These are phyloP conservation scores for Haemorhous mexicanus DNA, from an alignment of 2,113 vertebrate genomes.

Conservation along the genomic window DNA sequence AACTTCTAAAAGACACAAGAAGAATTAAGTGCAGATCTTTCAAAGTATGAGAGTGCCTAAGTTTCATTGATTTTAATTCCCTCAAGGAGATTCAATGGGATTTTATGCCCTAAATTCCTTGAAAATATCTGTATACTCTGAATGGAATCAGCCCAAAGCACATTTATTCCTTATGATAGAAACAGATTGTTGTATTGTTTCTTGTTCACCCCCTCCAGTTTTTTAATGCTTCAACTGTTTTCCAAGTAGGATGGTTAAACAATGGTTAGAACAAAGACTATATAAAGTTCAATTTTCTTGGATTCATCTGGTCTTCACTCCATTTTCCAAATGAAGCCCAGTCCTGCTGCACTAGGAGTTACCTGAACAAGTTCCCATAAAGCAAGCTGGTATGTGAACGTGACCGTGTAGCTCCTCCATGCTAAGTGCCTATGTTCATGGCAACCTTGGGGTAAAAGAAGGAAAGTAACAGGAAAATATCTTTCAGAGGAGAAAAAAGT, in stretches of 20 bases:
- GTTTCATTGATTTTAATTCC: slow-evolving; percentile 41
- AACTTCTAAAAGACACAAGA: neutral
- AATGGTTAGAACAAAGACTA: slow-evolving; percentile 42
- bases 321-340: neutral
- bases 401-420: neutral
- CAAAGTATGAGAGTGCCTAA: neutral
- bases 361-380: neutral
- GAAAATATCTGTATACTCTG: slow-evolving; percentile 43
- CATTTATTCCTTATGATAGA: slow-evolving; percentile 55
- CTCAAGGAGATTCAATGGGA: slow-evolving; percentile 28
- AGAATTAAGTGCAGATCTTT: slow-evolving; percentile 28
- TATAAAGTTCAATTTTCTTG: slow-evolving; percentile 35
- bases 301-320: slow-evolving; percentile 2
- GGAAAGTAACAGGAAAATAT: neutral
- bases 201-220: slow-evolving; percentile 39
- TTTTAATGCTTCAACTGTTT: slow-evolving; percentile 45
- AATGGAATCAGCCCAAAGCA: slow-evolving; percentile 34
- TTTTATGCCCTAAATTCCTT: slow-evolving; percentile 40
- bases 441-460: neutral
- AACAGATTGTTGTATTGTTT: slow-evolving; percentile 58
- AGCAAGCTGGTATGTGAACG: neutral
- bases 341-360: neutral
- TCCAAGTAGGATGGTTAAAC: slow-evolving; percentile 45
- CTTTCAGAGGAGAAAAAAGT: neutral
- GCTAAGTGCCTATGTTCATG: neutral